Evolutionary conservation across 2,797 vertebrate genomes (phyloP), one percentile per base, ranked within the genome.

Genomic region (Bovichtus diacanthus): DNA sequence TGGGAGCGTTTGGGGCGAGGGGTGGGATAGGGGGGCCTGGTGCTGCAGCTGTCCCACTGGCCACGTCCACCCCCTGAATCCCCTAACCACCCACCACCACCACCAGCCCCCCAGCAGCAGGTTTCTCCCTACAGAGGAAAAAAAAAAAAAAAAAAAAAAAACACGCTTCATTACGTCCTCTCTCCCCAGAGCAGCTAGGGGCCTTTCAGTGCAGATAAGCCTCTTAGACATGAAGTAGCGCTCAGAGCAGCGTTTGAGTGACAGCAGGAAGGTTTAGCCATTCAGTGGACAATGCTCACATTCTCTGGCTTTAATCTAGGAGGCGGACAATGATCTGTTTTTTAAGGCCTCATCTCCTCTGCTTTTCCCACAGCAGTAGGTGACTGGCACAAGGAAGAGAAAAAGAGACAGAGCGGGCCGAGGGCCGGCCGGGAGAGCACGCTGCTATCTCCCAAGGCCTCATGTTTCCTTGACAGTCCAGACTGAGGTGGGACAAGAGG

Each of bases 211-310:
- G 95, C 96, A 99, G 98, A 99, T 99, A 99, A 99, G 98, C 98
- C 98, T 99, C 98, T 99, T 99, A 99, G 97, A 98, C 97, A 97
- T 97, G 97, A 97, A 98, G 97, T 97, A 99, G 97, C 96, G 96
- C 98, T 98, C 97, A 97, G 97, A 97, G 97, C 97, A 95, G 95
- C 95, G 94, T 97, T 97, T 99, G 98, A 99, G 96, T 99, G 98
- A 99, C 98, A 97, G 98, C 97, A 99, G 98, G 98, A 99, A 99
- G 98, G 98, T 98, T 97, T 97, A 97, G 97, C 97, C 97, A 98
- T 99, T 99, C 97, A 99, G 95, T 92, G 94, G 96, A 99, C 98
- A 99, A 99, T 99, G 96, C 97, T 94, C 93, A 97, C 98, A 97
- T 99, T 99, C 97, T 98, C 96, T 86, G 88, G 96, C 96, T 98